These are phyloP conservation scores for Alexandromys fortis DNA, from an alignment of 2,113 vertebrate genomes.

Conservation along the genomic window DNA sequence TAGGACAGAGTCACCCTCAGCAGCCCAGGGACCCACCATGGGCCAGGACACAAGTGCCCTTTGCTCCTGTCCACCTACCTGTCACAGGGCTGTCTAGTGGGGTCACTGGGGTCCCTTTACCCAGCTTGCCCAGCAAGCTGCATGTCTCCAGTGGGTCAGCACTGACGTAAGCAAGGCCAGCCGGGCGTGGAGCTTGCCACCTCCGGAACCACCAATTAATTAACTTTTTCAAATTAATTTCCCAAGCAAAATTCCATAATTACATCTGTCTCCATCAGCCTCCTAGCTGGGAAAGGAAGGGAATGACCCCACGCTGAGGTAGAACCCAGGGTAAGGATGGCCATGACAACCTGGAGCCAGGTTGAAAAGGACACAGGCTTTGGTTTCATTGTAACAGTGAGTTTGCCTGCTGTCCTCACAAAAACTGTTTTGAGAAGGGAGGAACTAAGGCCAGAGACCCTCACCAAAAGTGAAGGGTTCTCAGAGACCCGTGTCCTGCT, in stretches of 20 bases:
- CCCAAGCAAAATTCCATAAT: constrained; percentile 80
- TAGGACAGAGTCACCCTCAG: background rate
- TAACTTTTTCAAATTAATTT: constrained; percentile 83
- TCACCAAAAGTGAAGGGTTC: background rate
- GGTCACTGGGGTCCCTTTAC: background rate
- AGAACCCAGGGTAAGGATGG: background rate
- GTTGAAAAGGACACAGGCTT: background rate
- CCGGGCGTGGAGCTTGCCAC: constrained; percentile 65
- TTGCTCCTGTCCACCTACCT: background rate
- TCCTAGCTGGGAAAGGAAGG: constrained; percentile 33
- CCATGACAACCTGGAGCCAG: background rate
- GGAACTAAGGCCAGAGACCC: background rate
- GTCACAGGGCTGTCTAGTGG: background rate
- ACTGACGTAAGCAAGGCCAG: constrained; percentile 62
- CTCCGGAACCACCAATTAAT: constrained; percentile 79
- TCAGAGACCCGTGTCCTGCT: background rate
- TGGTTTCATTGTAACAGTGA: background rate
- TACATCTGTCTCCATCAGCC: constrained; percentile 73
- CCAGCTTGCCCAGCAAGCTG: constrained; percentile 26
- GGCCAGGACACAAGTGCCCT: background rate
- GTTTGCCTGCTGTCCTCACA: background rate
- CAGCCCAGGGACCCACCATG: background rate
- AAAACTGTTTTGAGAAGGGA: background rate
- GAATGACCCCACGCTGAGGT: background rate
- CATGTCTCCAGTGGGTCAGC: constrained; percentile 41